Evolutionary conservation across 2,113 vertebrate species (phyloP), one percentile per base, ranked within the genome.

Genomic region (Canis aureus): DNA sequence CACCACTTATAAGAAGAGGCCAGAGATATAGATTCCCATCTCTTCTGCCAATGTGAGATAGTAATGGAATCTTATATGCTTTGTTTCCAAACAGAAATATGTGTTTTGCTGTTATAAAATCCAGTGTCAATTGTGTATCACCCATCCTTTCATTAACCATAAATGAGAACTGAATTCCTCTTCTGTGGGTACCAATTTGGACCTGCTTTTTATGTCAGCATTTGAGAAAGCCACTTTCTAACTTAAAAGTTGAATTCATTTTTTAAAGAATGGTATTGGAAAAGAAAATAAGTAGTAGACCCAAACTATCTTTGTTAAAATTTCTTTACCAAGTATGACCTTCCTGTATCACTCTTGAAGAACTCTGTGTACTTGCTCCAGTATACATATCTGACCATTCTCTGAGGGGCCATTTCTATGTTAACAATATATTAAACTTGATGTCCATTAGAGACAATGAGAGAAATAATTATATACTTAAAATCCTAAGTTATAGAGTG

Each of bases 171-270:
- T 51, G 27, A 91, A 35, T 91, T 88, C 7, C 3, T 95, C 8
- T 32, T 51, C 49, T 95, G 29, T 80, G 49, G 13, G 17, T 35
- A 66, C 22, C 5, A 78, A 51, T 91, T 93, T 94, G 55, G 23
- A 76, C 23, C 23, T 3, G 3, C 57, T 90, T 95, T 59, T 86
- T 53, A 86, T 69, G 89, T 29, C 12, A 79, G 19, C 27, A 66
- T 76, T 94, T 97, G 79, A 93, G 29, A 96, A 98, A 95, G 35
- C 35, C 8, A 92, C 23, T 9, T 83, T 49, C 12, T 93, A 73
- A 71, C 3, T 51, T 92, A 74, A 80, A 93, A 89, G 51, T 19
- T 79, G 59, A 78, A 53, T 89, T 96, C 17, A 53, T 35, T 79
- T 97, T 92, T 57, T 11, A 73, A 96, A 81, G 5, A 88, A 43